Conservation (phyloP, 2,888 invertebrate species). For the Scaeva pyrastri region DNA sequence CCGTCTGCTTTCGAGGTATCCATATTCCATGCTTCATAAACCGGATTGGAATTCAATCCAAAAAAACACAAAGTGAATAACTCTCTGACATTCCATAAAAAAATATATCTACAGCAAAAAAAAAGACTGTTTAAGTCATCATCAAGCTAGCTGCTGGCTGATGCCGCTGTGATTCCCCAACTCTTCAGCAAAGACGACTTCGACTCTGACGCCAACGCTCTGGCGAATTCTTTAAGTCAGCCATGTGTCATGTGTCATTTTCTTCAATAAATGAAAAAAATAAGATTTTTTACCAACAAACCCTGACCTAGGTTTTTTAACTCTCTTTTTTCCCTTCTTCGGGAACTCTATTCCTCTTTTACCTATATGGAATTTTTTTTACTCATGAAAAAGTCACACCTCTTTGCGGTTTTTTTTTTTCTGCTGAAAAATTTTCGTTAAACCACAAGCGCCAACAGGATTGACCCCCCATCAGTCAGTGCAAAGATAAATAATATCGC, state of each 20-base stretch:
- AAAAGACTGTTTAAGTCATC: neutral
- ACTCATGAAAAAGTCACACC: conserved; percentile 59
- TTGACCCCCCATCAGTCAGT: conserved; percentile 12
- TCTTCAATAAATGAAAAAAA: neutral
- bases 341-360: neutral
- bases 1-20: neutral
- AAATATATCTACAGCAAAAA: too few species aligned
- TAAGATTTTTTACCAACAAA: conserved; percentile 16
- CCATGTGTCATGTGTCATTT: neutral
- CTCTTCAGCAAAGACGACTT: neutral
- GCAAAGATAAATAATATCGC: neutral
- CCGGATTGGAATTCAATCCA: conserved; percentile 23
- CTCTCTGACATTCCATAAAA: conserved; percentile 41
- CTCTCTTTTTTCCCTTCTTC: conserved; percentile 14
- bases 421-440: too few species aligned
- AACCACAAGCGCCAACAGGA: conserved; percentile 23
- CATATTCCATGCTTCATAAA: neutral
- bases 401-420: neutral
- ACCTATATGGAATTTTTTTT: conserved; percentile 26
- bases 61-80: conserved; percentile 23
- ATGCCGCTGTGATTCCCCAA: conserved; percentile 34
- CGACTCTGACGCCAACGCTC: too few species aligned
- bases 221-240: conserved; percentile 10
- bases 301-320: conserved; percentile 67
- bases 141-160: conserved; percentile 3